Evolutionary conservation across 2,888 invertebrate genomes (phyloP).

Genomic region (Apamea epomidion): DNA sequence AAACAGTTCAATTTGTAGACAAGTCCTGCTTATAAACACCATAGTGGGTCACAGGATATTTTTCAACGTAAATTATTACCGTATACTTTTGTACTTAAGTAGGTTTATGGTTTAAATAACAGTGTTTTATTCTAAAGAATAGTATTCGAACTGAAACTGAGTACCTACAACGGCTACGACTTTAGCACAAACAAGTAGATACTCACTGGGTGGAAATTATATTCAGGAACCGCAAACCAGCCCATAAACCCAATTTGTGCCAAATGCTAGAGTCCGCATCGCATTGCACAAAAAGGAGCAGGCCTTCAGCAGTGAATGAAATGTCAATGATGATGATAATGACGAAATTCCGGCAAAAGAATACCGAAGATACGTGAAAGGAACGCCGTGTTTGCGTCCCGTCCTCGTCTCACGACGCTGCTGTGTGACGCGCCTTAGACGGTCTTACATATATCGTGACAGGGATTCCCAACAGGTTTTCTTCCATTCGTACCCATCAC

Average conservation of each 20-base stretch:
- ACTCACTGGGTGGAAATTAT: not conserved
- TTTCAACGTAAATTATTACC: slow-evolving; percentile 53
- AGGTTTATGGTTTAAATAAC: slow-evolving; percentile 39
- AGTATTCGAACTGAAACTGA: not conserved
- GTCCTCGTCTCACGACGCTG: not conserved
- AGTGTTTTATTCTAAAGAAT: slow-evolving; percentile 4
- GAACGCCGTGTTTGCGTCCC: not conserved
- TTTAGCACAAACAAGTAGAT: not conserved
- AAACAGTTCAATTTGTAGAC: slow-evolving; percentile 25
- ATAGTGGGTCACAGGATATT: slow-evolving; percentile 63
- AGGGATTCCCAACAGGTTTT: not conserved
- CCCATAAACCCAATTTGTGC: not conserved
- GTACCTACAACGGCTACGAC: not conserved
- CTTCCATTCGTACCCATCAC: not conserved
- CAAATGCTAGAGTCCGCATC: not conserved
- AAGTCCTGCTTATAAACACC: slow-evolving; percentile 26
- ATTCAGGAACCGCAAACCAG: not conserved
- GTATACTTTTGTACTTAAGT: slow-evolving; percentile 44
- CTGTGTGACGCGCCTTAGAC: not conserved
- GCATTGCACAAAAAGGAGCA: not conserved
- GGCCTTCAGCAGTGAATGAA: not conserved
- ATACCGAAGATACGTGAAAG: not conserved
- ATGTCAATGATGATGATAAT: not conserved
- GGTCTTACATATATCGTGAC: not conserved
- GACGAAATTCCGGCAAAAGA: not conserved